Conservation (phyloP, 1,140 invertebrate species). For the Armadillidium nasatum region DNA sequence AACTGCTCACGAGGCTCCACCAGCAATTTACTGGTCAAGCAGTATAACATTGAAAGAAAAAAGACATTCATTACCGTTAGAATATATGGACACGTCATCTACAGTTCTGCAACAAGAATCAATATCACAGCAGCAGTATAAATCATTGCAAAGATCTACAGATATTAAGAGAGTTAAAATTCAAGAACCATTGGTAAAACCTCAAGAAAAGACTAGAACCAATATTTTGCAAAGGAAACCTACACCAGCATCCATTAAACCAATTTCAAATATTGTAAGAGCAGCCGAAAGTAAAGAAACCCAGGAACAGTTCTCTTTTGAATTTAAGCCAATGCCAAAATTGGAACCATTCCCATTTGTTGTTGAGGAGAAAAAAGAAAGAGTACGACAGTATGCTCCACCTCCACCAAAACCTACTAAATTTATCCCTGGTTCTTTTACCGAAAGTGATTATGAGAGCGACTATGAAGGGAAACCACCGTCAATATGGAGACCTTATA, state of each 20-base stretch:
- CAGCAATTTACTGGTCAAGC: constrained; percentile 41
- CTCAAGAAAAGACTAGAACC: too few species aligned
- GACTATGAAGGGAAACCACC: constrained; percentile 38
- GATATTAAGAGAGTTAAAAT: too few species aligned
- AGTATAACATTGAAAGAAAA: constrained; percentile 38
- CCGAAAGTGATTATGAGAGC: constrained; percentile 46
- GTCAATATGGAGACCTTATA: constrained; percentile 59
- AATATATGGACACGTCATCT: constrained; percentile 20
- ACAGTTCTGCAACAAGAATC: neutral
- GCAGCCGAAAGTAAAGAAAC: neutral
- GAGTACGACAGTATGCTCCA: constrained; percentile 43
- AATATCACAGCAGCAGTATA: too few species aligned
- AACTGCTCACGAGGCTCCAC: constrained; percentile 39
- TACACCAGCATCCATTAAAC: neutral
- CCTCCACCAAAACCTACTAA: constrained; percentile 49
- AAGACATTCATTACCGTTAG: constrained; percentile 29
- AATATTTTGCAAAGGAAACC: neutral
- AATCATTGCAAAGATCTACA: too few species aligned
- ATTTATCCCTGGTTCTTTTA: constrained; percentile 49
- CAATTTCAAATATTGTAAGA: neutral
- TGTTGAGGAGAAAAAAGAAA: constrained; percentile 37
- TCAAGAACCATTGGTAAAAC: too few species aligned
- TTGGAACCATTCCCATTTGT: constrained; percentile 44
- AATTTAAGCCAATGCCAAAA: constrained; percentile 41
- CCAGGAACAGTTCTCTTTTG: neutral